A percentile compares a stretch with the other conserved stretches of the same genome.
Evolutionary conservation across 2,797 vertebrate genomes (phyloP).

Genomic region (Falco rusticolus): DNA sequence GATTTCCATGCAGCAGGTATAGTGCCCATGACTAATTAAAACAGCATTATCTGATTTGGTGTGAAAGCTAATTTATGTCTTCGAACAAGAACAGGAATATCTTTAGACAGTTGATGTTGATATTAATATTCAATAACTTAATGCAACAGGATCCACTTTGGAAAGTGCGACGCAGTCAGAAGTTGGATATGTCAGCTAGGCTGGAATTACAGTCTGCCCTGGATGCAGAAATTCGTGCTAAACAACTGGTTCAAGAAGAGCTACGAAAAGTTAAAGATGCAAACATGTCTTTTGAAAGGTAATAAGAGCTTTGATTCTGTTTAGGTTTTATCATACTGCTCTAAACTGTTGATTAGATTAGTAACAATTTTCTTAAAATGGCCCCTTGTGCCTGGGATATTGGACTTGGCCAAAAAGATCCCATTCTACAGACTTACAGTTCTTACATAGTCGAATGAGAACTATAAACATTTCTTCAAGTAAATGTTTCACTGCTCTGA

Average conservation of each 20-base stretch:
- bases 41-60: background rate
- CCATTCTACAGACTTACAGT: background rate
- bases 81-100: background rate
- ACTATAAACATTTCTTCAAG: background rate
- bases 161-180: conserved; percentile 97
- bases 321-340: background rate
- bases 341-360: background rate
- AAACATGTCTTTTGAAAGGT: conserved; percentile 93
- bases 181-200: conserved; percentile 96
- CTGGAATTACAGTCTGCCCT: conserved; percentile 95
- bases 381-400: background rate
- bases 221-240: conserved; percentile 95
- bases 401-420: background rate
- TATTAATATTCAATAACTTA: background rate
- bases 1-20: background rate
- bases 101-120: background rate
- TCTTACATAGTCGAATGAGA: background rate
- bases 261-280: conserved; percentile 88
- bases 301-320: conserved; percentile 4
- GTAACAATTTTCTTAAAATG: background rate
- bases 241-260: conserved; percentile 93
- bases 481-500: background rate
- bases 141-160: conserved; percentile 90
- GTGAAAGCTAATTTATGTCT: background rate
- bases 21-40: background rate